Conservation (phyloP, 1,140 invertebrate genomes). For the Anoplolepis gracilipes region DNA sequence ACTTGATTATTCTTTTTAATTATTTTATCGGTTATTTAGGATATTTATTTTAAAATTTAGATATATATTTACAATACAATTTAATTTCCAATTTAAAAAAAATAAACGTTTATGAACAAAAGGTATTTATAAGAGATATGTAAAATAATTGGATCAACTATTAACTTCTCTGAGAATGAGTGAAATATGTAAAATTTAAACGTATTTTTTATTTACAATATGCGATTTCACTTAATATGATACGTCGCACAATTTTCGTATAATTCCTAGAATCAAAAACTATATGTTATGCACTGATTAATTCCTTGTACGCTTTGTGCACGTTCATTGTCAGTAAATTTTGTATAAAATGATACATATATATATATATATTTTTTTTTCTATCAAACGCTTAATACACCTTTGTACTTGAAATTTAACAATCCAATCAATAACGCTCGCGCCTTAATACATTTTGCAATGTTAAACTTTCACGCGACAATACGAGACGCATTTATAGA, state of each 20-base stretch:
- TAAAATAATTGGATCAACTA: neutral
- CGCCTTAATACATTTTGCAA: constrained; percentile 48
- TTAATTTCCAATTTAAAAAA: neutral
- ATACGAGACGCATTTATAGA: constrained; percentile 16
- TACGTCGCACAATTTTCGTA: neutral
- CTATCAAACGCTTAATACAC: constrained; percentile 3
- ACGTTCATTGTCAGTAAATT: neutral
- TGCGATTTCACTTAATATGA: neutral
- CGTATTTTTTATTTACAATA: neutral
- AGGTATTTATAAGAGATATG: neutral
- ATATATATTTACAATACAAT: neutral
- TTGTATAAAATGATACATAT: neutral
- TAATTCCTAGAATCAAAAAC: constrained; percentile 9
- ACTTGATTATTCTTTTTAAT: neutral
- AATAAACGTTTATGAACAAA: neutral
- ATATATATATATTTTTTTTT: too few species aligned
- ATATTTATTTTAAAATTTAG: neutral
- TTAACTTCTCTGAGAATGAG: neutral
- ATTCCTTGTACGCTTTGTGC: neutral
- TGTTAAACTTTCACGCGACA: constrained; percentile 5
- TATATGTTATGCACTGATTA: neutral
- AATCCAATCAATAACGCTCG: constrained; percentile 41
- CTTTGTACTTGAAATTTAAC: constrained; percentile 45
- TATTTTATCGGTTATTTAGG: neutral
- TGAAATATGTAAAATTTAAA: neutral